Evolutionary conservation across 2,888 invertebrate species (phyloP), one percentile per base, ranked within the genome.

Genomic region (Perdita meconis): DNA sequence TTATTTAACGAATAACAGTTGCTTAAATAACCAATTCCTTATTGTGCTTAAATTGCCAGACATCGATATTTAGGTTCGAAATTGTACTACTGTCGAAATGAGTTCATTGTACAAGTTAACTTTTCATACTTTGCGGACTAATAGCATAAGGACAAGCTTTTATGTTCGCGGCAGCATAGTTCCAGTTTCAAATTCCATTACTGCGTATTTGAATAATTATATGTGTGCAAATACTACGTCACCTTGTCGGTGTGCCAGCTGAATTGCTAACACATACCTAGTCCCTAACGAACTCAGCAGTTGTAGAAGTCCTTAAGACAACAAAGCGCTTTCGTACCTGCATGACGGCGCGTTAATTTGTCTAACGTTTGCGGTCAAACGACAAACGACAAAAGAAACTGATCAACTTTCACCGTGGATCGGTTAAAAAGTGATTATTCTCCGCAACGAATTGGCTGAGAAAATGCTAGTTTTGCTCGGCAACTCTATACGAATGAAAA

Each of bases 171-270:
- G 70, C n/a, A 69, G 68, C 66, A 73, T 74, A 65, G 56, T 68
- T 73, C 77, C 60, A 57, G 59, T 82, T 74, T 53, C 68, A 86
- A 89, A 89, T 88, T 89, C 81, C 71, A 86, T 87, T 87, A 85
- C 82, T 63, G 74, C 65, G 80, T 87, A 90, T 90, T 83, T 87
- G 87, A 89, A 89, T 90, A 90, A 89, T 89, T 88, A 89, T 89
- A 89, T 87, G 85, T 88, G 86, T 81, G 88, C 85, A 89, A 89
- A 90, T 88, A 86, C 70, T 51, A 67, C 67, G 78, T 77, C 72
- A 50, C 78, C 71, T 65, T 70, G 56, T 59, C 63, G 57, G 40
- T 19, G 73, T 59, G 59, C 69, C 67, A 80, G 76, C 77, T 79
- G 86, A 88, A 88, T 89, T 82, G 86, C 88, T 84, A 87, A 88